Percentiles rank a stretch among this genome's conserved stretches.
Conservation (phyloP, 2,888 invertebrate species). For the Tetropium fuscum region DNA sequence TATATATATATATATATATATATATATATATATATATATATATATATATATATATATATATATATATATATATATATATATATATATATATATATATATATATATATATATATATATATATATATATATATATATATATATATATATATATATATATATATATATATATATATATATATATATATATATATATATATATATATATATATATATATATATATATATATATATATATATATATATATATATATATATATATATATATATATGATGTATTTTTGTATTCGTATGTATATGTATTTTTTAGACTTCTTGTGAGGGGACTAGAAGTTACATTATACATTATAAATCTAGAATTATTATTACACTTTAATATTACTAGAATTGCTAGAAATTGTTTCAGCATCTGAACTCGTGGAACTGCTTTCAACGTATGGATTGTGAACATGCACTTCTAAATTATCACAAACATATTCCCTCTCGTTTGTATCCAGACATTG, state of each 20-base stretch:
- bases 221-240: not conserved
- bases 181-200: not conserved
- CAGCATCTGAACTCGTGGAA: constrained; percentile 20
- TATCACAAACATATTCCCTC: constrained; percentile 28
- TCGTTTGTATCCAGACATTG: constrained; percentile 1
- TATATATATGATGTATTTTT: too few species aligned
- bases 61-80: too few species aligned
- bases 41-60: too few species aligned
- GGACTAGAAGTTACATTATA: constrained; percentile 34
- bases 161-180: not conserved
- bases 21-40: too few species aligned
- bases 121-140: too few species aligned
- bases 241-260: too few species aligned
- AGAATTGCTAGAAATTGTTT: too few species aligned
- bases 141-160: too few species aligned
- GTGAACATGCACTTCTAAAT: constrained; percentile 36
- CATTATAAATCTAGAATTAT: too few species aligned
- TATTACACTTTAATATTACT: constrained; percentile 33
- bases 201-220: not conserved
- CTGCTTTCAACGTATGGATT: constrained; percentile 32
- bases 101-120: too few species aligned
- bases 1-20: too few species aligned
- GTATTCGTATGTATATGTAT: constrained; percentile 14
- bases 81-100: too few species aligned
- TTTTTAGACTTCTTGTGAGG: constrained; percentile 20